A percentile compares a stretch with the other conserved stretches of the same genome.
Evolutionary conservation across 2,113 vertebrate species (phyloP).

Genomic region (Pantherophis guttatus): DNA sequence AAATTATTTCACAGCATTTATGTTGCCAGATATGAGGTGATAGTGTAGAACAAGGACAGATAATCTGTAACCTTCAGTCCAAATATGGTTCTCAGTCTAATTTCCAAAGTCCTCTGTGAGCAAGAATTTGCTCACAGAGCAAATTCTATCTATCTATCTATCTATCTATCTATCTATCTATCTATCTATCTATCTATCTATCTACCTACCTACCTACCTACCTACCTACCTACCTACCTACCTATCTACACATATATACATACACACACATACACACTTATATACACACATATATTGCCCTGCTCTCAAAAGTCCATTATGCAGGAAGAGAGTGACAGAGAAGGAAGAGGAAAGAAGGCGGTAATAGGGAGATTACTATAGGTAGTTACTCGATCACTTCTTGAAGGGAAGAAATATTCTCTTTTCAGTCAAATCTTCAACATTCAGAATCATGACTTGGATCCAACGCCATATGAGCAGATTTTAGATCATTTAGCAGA

Average conservation of each 20-base stretch:
- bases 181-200: too few species aligned
- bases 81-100: background rate
- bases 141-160: too few species aligned
- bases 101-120: background rate
- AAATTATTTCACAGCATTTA: background rate
- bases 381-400: background rate
- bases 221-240: too few species aligned
- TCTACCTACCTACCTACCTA: too few species aligned
- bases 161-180: too few species aligned
- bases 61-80: background rate
- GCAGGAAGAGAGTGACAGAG: background rate
- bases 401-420: background rate
- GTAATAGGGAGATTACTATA: background rate
- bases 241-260: too few species aligned
- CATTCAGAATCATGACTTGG: background rate
- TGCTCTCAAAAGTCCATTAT: background rate
- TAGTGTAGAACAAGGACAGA: background rate
- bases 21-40: background rate
- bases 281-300: too few species aligned
- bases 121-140: too few species aligned
- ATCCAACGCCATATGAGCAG: background rate
- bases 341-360: background rate
- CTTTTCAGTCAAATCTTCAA: background rate
- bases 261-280: too few species aligned
- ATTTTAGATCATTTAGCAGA: background rate